Evolutionary conservation across 2,113 vertebrate species (phyloP), one percentile per base, ranked within the genome.

Genomic region (Epinephelus lanceolatus): DNA sequence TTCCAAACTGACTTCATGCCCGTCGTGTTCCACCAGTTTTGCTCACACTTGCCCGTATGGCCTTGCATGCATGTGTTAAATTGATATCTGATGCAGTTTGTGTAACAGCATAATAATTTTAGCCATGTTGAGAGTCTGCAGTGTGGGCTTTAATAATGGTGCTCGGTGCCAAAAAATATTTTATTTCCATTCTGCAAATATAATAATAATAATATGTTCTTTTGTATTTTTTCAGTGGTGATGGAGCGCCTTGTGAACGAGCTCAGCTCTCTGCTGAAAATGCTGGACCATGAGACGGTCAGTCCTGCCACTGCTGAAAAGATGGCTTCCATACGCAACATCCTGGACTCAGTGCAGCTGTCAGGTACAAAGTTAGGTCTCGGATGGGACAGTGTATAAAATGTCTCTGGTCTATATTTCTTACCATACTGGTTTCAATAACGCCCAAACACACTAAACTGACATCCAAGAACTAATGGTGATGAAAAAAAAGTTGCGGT

Each of bases 181-280:
- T 27, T 19, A 57, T 42, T 71, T 23, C 37, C 4, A 7, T 47
- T 9, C 8, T 25, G 5, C 40, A n/a, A 40, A 57, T 1, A 2
- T 1, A 60, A 49, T 69, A 71, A 49, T 69, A 71, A n/a, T 62
- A 53, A 62, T 70, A 5, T 33, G 55, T 33, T 49, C 1, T 60
- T 10, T 1, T 72, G 47, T 78, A 51, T 63, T 81, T 65, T 30
- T 33, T 69, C 83, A 67, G 52, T 90, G 95, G 97, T 94, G 84
- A 94, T 99, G 92, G 98, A 99, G 89, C 97, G 97, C 73, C 97
- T 99, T 57, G 94, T 99, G 67, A 97, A 94, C 0, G 98, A 99
- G 93, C 95, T 99, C 71, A 95, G 94, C 0, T 40, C 96, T 56
- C 93, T 99, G 68, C 96, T 99, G 81, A 98, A 96, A 93, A 95